A percentile compares a stretch with the other conserved stretches of the same genome.
Conservation (phyloP, 2,113 vertebrate genomes). For the Sylvietta virens region DNA sequence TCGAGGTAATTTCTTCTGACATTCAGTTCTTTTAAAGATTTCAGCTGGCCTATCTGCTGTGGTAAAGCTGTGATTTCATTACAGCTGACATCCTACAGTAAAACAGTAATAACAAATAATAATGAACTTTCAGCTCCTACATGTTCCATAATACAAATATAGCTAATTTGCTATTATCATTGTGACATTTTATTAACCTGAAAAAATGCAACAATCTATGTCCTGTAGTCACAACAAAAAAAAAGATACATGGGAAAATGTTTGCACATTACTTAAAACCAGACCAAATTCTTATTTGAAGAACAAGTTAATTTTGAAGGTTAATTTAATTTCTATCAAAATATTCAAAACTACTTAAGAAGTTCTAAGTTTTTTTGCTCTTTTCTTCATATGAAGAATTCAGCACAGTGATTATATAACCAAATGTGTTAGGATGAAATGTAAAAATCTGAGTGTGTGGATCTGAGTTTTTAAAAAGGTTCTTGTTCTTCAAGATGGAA, state of each 20-base stretch:
- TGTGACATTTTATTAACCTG: not conserved
- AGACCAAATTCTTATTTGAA: not conserved
- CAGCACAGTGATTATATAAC: not conserved
- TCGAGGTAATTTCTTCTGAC: slow-evolving; percentile 91
- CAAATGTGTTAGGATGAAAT: not conserved
- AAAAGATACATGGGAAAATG: not conserved
- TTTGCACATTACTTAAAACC: not conserved
- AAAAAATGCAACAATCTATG: not conserved
- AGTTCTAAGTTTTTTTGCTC: not conserved
- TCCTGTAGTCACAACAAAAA: not conserved
- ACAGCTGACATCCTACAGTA: slow-evolving; percentile 90
- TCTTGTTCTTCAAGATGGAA: not conserved
- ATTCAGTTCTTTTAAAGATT: slow-evolving; percentile 87
- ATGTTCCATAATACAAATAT: not conserved
- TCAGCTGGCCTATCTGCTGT: slow-evolving; percentile 86
- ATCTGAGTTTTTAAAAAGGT: not conserved
- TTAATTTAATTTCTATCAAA: not conserved
- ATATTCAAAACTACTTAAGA: not conserved
- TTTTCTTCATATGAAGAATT: not conserved
- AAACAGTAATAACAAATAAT: not conserved
- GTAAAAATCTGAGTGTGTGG: not conserved
- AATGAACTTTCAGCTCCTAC: not conserved
- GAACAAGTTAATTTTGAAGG: not conserved
- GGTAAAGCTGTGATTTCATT: slow-evolving; percentile 92
- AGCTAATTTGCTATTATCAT: not conserved